Conservation (phyloP, 2,797 vertebrate genomes). For the Micropoecilia bifurca region DNA sequence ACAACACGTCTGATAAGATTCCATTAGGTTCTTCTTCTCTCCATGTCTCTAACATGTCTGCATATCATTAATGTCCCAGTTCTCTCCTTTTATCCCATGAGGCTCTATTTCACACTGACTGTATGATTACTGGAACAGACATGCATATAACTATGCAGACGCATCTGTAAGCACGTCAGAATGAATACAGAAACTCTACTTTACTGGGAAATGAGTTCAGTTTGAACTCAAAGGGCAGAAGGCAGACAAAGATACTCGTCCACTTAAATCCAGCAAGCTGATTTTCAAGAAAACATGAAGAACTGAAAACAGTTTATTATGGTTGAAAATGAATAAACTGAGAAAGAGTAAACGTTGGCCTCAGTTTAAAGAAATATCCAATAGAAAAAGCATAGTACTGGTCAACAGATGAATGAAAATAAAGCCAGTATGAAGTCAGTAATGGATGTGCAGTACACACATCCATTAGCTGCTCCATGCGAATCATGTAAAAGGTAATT, state of each 20-base stretch:
- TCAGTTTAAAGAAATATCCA: too few relatives aligned
- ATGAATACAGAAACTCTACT: neutral
- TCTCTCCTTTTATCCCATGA: neutral
- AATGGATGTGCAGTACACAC: too few relatives aligned
- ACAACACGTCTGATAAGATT: constrained; percentile 9
- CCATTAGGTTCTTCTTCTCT: neutral
- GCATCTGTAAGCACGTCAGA: neutral
- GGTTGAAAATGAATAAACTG: neutral
- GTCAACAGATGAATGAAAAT: neutral
- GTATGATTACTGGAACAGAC: constrained; percentile 33
- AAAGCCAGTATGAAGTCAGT: neutral
- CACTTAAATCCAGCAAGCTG: neutral
- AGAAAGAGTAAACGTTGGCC: neutral
- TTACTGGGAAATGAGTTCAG: neutral
- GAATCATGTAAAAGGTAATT: constrained; percentile 50
- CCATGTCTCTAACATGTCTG: neutral
- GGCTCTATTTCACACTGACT: constrained; percentile 21
- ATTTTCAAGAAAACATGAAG: neutral
- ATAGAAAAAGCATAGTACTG: neutral
- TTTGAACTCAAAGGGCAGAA: neutral
- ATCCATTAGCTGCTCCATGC: constrained; percentile 4
- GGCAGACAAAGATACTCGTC: neutral
- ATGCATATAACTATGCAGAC: neutral
- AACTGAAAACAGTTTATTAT: neutral
- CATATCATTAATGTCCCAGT: neutral